Evolutionary conservation across 1,140 invertebrate species (phyloP), one percentile per base, ranked within the genome.

Genomic region (Epicauta chinensis): DNA sequence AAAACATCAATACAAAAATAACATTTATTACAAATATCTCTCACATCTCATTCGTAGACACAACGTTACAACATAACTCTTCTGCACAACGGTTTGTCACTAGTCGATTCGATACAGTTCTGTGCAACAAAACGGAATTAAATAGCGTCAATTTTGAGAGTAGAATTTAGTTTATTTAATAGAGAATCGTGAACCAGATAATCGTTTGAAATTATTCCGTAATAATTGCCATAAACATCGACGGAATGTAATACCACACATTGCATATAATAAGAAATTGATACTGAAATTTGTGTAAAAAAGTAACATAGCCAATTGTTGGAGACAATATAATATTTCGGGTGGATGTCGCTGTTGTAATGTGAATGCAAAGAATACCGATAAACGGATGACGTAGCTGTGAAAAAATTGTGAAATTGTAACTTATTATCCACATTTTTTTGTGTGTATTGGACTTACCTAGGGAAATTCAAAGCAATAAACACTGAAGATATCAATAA

Each of bases 251-350:
- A 87, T 81, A 2, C 89, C 89, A 56, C 79, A 84, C 46, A 87
- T 75, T 63, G 87, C 89, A 71, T 92, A 92, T 12, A 93, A 73
- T n/a, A 87, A 74, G 68, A 93, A 91, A 74, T 91, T 91, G 39
- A 91, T 86, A 39, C 84, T 85, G 63, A 90, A 91, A 70, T 91
- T 91, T 6, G 84, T 83, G 60, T 89, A 79, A 68, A 87, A 91
- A n/a, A 87, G 71, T 11, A 67, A 43, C 62, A 64, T 64, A 16
- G 52, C 68, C 70, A 81, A 77, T 56, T 85, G 83, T 16, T 79
- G 65, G 0, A 77, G 68, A 16, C 74, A 66, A 69, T 61, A 78
- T 10, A 68, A 17, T 11, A 46, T 49, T 32, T 54, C 34, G 37
- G 66, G 31, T 47, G 64, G 41, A 1, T 43, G 12, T 42, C 46